These are phyloP conservation scores for Sarcophaga carnaria DNA, from an alignment of 2,888 invertebrate genomes.

Conservation along the genomic window DNA sequence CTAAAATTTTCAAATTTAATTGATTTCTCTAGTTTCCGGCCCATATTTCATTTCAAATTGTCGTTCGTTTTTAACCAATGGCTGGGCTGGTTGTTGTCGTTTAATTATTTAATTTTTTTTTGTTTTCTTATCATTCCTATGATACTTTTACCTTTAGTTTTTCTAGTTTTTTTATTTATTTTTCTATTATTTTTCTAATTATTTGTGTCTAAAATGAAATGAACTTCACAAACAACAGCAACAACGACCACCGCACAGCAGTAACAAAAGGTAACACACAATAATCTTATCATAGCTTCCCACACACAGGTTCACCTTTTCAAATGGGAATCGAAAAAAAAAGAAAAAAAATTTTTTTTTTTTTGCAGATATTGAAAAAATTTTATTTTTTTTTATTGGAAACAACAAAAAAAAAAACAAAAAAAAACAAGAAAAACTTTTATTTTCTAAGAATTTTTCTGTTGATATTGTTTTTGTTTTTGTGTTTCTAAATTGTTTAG, in stretches of 20 bases:
- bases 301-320: neutral
- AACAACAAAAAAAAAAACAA: neutral
- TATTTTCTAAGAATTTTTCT: neutral
- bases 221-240: neutral
- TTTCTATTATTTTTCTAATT: neutral
- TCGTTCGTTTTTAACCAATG: no score
- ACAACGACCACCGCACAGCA: neutral
- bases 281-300: neutral
- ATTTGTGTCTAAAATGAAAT: slow-evolving; percentile 12
- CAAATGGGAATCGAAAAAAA: no score
- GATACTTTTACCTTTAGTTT: neutral
- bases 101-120: neutral
- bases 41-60: neutral
- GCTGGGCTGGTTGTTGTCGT: neutral
- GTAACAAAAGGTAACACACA: neutral
- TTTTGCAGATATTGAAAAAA: no score
- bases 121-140: neutral
- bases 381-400: no score
- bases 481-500: neutral
- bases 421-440: neutral
- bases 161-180: neutral
- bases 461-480: no score
- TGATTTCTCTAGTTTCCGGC: slow-evolving; percentile 54
- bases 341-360: no score
- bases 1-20: slow-evolving; percentile 26